Conservation (phyloP, 2,888 invertebrate species). For the Idaea dimidiata region DNA sequence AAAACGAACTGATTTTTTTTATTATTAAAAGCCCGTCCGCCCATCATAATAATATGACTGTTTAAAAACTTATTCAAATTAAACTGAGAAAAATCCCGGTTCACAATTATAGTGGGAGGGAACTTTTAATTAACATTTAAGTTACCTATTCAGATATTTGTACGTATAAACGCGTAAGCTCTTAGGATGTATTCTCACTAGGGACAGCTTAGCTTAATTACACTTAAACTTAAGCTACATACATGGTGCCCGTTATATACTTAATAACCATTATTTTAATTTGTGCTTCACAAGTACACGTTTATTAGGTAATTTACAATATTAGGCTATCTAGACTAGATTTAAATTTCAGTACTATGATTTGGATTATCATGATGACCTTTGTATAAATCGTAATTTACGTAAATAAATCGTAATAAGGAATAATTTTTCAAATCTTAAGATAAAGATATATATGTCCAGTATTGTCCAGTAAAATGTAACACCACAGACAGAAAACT, state of each 20-base stretch:
- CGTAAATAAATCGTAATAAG: too few species aligned
- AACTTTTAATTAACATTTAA: not conserved
- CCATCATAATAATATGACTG: too few species aligned
- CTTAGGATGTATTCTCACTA: not conserved
- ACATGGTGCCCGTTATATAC: not conserved
- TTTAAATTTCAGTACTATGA: not conserved
- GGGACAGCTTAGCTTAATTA: not conserved
- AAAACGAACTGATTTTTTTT: too few species aligned
- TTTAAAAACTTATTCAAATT: not conserved
- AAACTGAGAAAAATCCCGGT: not conserved
- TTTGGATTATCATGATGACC: not conserved
- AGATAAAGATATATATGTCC: too few species aligned
- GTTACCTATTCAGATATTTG: not conserved
- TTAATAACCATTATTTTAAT: not conserved
- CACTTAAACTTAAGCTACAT: conserved; percentile 4
- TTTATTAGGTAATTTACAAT: not conserved
- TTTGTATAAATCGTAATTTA: too few species aligned
- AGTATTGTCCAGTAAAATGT: too few species aligned
- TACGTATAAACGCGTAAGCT: conserved; percentile 1
- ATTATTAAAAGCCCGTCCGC: too few species aligned
- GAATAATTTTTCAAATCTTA: too few species aligned
- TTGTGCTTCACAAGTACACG: not conserved
- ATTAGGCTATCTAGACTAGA: conserved; percentile 4
- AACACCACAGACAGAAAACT: too few species aligned
- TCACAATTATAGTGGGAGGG: not conserved